Percentiles rank a stretch among this genome's conserved stretches.
phyloP scores from a whole-genome alignment of 2,888 invertebrate species.

The Andrena dorsata region DNA sequence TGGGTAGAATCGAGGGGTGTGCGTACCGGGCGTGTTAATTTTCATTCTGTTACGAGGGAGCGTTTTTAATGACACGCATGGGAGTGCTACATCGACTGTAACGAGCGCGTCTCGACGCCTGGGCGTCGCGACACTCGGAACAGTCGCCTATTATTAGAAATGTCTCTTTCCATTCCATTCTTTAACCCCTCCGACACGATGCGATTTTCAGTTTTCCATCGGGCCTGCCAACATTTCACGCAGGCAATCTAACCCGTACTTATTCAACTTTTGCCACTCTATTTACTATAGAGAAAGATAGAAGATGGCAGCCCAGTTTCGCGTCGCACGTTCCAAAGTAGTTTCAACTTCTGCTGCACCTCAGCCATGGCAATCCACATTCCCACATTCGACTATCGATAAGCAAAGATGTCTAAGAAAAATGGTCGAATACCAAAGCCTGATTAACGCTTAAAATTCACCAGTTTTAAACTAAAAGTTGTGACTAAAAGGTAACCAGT shows the following conservation, averaged over 20 bases:
- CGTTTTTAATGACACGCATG: conserved; percentile 39
- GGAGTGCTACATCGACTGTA: conserved; percentile 45
- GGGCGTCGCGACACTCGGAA: conserved; percentile 66
- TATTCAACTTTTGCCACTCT: no score
- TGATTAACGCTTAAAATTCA: background rate
- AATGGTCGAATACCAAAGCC: background rate
- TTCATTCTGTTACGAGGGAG: background rate
- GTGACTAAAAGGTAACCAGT: background rate
- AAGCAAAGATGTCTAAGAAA: background rate
- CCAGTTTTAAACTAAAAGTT: background rate
- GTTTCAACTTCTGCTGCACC: background rate
- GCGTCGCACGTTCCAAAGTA: no score
- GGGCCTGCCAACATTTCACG: background rate
- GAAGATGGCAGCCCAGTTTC: no score
- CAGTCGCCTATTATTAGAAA: conserved; percentile 68
- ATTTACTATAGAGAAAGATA: no score
- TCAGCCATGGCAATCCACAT: background rate
- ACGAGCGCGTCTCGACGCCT: conserved; percentile 64
- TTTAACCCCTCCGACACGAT: conserved; percentile 33
- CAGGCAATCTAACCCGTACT: background rate
- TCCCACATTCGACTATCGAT: conserved; percentile 3
- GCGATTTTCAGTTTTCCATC: conserved; percentile 17
- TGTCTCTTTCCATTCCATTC: conserved; percentile 62
- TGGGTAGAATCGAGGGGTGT: no score
- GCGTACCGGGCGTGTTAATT: background rate